Base-by-base conservation (phyloP, 1,140 invertebrate species). In the Linepithema humile region DNA sequence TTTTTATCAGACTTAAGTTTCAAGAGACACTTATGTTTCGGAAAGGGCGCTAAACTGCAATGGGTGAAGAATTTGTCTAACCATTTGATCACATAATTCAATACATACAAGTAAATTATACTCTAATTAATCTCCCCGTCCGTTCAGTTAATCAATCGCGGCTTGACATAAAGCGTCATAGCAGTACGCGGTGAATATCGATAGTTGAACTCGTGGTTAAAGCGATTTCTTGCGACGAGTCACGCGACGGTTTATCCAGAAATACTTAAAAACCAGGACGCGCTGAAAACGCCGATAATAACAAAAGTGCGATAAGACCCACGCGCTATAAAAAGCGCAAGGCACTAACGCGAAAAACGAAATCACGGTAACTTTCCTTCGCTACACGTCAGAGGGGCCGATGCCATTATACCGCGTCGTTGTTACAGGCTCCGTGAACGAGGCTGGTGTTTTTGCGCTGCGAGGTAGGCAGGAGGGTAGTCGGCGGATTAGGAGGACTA, bases 391-490 rank as follows among this genome's bases (percentile, higher is more conserved):
- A 32, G 35, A 43, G 50, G 43, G n/a, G 20, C 75, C 38, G 75
- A 70, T 26, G 75, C 26, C 12, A 43, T 70, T 57, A 80, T 78
- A 53, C 38, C 38, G 3, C 64, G 48, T 57, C 35, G 53, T 57
- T 73, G 86, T 92, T 93, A 57, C 90, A 94, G 94, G 92, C 69
- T 92, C 92, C 50, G 92, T 92, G 86, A 94, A 94, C 90, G 93
- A 94, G 83, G 92, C 93, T 35, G 91, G 93, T 17, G 91, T 94
- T 83, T 94, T 92, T 88, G 91, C 91, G 32, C 80, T 94, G 6
- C 93, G 93, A 1, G 92, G 91, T n/a, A 91, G 92, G 84, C 92
- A 94, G 87, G 93, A 93, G 65, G 91, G 92, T 72, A 89, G 90
- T 60, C 88, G 93, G 59, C 91, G 93, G 64, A 72, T 84, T 50